These are phyloP conservation scores for Mechanitis mazaeus DNA, from an alignment of 2,888 invertebrate genomes.

Conservation along the genomic window DNA sequence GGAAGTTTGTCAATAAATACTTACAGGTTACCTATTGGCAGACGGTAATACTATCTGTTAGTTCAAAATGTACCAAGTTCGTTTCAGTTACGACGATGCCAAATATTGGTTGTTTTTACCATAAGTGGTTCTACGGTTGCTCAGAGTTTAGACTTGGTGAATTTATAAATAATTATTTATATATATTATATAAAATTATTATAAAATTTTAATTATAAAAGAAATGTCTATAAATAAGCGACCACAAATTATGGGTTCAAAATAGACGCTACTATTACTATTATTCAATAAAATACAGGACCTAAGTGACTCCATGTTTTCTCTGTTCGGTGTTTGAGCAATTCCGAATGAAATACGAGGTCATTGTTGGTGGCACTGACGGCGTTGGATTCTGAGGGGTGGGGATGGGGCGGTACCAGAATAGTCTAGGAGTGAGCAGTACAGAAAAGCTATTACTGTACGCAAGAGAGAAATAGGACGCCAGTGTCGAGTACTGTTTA, in stretches of 20 bases:
- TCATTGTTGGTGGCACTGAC: constrained; percentile 74
- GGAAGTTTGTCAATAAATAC: constrained; percentile 21
- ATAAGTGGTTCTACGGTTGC: constrained; percentile 2
- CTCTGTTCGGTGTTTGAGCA: constrained; percentile 72
- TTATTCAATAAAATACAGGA: constrained; percentile 27
- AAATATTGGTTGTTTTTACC: constrained; percentile 8
- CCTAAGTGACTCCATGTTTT: constrained; percentile 59
- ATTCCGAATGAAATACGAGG: constrained; percentile 76
- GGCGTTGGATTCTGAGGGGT: constrained; percentile 57
- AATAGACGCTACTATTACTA: constrained; percentile 14
- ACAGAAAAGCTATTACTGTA: constrained; percentile 68
- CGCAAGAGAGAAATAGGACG: constrained; percentile 72
- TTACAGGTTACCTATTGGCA: constrained; percentile 16
- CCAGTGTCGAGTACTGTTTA: constrained; percentile 67
- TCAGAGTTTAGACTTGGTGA: neutral
- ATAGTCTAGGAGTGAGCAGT: constrained; percentile 38
- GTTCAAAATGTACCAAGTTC: constrained; percentile 10
- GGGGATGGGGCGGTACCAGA: constrained; percentile 44
- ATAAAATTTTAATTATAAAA: too few species aligned
- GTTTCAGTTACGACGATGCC: constrained; percentile 6
- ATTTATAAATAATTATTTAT: neutral
- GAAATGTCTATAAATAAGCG: too few species aligned
- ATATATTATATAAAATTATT: too few species aligned
- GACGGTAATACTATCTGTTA: constrained; percentile 14
- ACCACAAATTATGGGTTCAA: neutral